phyloP scores from a whole-genome alignment of 2,113 vertebrate species.

The Ammospiza caudacuta region DNA sequence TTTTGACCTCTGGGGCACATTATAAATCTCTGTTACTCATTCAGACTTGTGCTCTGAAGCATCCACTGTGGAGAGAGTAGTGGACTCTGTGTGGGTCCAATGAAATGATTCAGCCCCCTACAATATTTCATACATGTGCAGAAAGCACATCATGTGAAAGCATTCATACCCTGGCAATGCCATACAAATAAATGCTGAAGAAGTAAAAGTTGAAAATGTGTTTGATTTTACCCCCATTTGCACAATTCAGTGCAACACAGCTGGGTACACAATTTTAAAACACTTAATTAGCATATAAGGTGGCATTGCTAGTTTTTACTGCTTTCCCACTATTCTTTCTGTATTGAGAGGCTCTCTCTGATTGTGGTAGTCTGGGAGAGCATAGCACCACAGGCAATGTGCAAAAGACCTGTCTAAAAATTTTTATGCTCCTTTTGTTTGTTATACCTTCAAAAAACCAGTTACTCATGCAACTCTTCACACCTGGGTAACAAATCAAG shows the following conservation, averaged over 20 bases:
- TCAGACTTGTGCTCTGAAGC: not conserved
- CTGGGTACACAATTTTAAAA: not conserved
- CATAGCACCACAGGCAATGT: not conserved
- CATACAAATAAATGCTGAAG: not conserved
- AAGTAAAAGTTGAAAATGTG: not conserved
- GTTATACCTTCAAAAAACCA: not conserved
- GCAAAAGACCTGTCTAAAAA: not conserved
- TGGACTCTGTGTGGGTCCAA: not conserved
- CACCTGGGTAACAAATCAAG: conserved; percentile 19
- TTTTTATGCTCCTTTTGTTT: not conserved
- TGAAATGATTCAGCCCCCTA: not conserved
- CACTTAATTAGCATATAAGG: not conserved
- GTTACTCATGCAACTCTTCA: not conserved
- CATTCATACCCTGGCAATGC: not conserved
- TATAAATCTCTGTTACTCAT: conserved; percentile 1
- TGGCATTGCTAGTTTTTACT: conserved; percentile 1
- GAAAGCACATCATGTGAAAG: not conserved
- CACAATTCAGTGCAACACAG: not conserved
- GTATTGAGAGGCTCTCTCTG: not conserved
- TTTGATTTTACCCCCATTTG: not conserved
- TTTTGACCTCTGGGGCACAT: not conserved
- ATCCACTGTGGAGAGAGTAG: not conserved
- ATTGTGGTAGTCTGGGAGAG: not conserved
- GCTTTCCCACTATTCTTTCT: not conserved
- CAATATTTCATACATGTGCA: not conserved